These are phyloP conservation scores for Amyelois transitella DNA, from an alignment of 1,140 invertebrate genomes.

Conservation along the genomic window DNA sequence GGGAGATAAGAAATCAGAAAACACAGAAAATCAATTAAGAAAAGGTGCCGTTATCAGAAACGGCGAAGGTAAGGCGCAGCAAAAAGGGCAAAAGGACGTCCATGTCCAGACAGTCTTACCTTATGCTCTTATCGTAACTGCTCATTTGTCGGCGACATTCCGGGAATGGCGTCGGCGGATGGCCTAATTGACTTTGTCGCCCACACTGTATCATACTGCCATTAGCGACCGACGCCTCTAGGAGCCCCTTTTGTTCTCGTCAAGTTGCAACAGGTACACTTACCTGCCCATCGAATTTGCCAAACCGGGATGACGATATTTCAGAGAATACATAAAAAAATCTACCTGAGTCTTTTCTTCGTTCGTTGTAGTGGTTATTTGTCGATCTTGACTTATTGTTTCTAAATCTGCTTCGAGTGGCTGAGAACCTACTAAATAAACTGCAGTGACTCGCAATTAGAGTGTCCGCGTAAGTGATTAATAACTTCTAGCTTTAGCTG, in stretches of 20 bases:
- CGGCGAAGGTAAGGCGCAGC: slow-evolving; percentile 29
- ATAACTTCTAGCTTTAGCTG: slow-evolving; percentile 24
- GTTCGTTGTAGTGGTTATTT: slow-evolving; percentile 15
- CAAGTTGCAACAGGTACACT: slow-evolving; percentile 50
- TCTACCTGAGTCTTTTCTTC: slow-evolving; percentile 45
- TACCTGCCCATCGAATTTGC: slow-evolving; percentile 41
- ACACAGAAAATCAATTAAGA: slow-evolving; percentile 67
- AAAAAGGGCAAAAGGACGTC: slow-evolving; percentile 46
- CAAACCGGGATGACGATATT: slow-evolving; percentile 34
- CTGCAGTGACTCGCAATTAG: slow-evolving; percentile 30
- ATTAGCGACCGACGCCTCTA: slow-evolving; percentile 57
- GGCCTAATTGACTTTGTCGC: slow-evolving; percentile 69
- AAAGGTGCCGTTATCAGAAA: slow-evolving; percentile 60
- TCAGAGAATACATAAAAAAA: slow-evolving; percentile 23
- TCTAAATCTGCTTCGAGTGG: slow-evolving; percentile 13
- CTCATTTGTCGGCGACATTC: slow-evolving; percentile 69
- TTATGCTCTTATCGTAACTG: slow-evolving; percentile 54
- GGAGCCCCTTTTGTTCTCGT: slow-evolving; percentile 61
- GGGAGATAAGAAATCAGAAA: slow-evolving; percentile 47
- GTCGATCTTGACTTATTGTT: slow-evolving; percentile 20
- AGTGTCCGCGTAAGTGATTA: slow-evolving; percentile 31
- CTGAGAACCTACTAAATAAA: slow-evolving; percentile 24
- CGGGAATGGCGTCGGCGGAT: slow-evolving; percentile 67
- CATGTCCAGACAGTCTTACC: slow-evolving; percentile 39
- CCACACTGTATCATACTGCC: slow-evolving; percentile 57